Evolutionary conservation across 2,888 invertebrate species (phyloP).

Genomic region (Phrixothrix hirtus): DNA sequence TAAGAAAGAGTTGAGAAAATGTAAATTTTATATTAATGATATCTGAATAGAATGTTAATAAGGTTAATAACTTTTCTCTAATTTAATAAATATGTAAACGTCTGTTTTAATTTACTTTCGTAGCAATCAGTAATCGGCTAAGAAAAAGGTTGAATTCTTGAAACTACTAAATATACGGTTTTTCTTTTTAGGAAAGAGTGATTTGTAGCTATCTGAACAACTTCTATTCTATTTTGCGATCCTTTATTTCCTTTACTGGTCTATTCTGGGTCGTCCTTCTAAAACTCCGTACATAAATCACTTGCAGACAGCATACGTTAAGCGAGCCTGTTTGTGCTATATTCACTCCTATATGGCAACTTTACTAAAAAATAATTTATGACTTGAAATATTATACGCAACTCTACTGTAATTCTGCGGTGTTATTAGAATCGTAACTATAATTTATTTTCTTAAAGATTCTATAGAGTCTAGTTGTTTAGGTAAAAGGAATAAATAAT

Average conservation of each 20-base stretch:
- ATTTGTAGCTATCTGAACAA: slow-evolving; percentile 56
- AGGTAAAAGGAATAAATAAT: too few relatives aligned
- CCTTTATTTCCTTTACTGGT: slow-evolving; percentile 53
- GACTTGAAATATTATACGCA: slow-evolving; percentile 20
- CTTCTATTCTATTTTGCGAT: slow-evolving; percentile 56
- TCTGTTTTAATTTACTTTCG: too few relatives aligned
- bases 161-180: slow-evolving; percentile 15
- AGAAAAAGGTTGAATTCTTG: slow-evolving; percentile 4
- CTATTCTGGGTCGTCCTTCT: slow-evolving; percentile 39
- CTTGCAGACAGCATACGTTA: slow-evolving; percentile 53
- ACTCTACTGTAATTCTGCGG: slow-evolving; percentile 2
- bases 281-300: slow-evolving; percentile 50
- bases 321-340: slow-evolving; percentile 38
- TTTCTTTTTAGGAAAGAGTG: slow-evolving; percentile 38
- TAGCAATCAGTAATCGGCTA: background rate
- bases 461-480: too few relatives aligned
- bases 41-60: too few relatives aligned
- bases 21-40: too few relatives aligned
- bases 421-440: too few relatives aligned
- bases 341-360: slow-evolving; percentile 31
- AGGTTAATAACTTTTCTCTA: too few relatives aligned
- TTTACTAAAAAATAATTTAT: slow-evolving; percentile 30
- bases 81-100: too few relatives aligned
- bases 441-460: too few relatives aligned
- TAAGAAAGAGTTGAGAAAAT: too few relatives aligned